Evolutionary conservation across 1,140 invertebrate genomes (phyloP).

Genomic region (Elymnias hypermnestra): DNA sequence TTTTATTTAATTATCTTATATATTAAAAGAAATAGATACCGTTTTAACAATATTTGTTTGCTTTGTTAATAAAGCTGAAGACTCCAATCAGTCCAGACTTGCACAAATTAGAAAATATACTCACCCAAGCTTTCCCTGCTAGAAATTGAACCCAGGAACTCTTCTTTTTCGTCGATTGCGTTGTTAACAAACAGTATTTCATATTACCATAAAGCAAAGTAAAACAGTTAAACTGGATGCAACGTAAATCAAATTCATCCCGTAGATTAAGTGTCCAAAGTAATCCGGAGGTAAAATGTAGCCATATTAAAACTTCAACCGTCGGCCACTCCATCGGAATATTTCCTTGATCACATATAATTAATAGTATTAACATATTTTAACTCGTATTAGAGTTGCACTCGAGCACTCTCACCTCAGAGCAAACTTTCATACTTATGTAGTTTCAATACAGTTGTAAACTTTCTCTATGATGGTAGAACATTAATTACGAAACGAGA

Average conservation of each 20-base stretch:
- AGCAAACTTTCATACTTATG: conserved; percentile 67
- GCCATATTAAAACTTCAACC: conserved; percentile 20
- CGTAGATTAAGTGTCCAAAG: conserved; percentile 18
- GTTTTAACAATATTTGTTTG: too few relatives aligned
- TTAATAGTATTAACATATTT: conserved; percentile 60
- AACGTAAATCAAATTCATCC: conserved; percentile 16
- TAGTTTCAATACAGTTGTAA: conserved; percentile 71
- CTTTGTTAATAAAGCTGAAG: too few relatives aligned
- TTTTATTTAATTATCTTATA: too few relatives aligned
- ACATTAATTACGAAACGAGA: conserved; percentile 65
- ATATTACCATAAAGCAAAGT: too few relatives aligned
- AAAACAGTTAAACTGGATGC: background rate
- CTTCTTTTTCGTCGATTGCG: too few relatives aligned
- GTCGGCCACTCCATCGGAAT: conserved; percentile 20
- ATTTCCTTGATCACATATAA: conserved; percentile 38
- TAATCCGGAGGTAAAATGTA: conserved; percentile 20
- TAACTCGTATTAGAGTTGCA: conserved; percentile 60
- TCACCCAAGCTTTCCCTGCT: too few relatives aligned
- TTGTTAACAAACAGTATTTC: too few relatives aligned
- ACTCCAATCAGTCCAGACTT: too few relatives aligned
- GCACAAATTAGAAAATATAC: too few relatives aligned
- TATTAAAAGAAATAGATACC: too few relatives aligned
- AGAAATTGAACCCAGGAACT: too few relatives aligned
- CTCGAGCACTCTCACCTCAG: conserved; percentile 56
- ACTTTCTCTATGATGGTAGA: conserved; percentile 63